Evolutionary conservation across 1,140 invertebrate species (phyloP), one percentile per base, ranked within the genome.

Genomic region (Anagrus nilaparvatae): DNA sequence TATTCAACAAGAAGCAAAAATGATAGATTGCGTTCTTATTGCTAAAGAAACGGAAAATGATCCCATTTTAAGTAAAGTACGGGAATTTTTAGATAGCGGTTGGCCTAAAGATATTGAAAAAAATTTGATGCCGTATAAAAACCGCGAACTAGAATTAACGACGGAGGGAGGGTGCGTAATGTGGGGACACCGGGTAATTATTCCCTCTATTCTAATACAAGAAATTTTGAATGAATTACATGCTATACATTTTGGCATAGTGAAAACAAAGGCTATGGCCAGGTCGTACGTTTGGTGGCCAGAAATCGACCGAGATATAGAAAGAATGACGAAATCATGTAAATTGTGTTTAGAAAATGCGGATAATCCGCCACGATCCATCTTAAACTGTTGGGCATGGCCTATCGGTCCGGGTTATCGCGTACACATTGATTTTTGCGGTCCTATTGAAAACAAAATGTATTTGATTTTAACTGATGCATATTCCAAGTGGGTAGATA

Each of bases 221-320:
- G 24, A 46, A 21, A 36, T 63, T 16, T 43, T 65, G 10, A 16
- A 49, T 14, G 47, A 59, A 36, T 48, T 72, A 14, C 38, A 70
- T 55, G 40, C 28, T 2, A 49, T 52, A 9, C 68, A 72, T 53
- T 48, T 59, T 25, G 64, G 69, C 7, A 62, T 65, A 7, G 54
- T 60, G 3, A 56, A 62, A 37, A 69, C 67, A 51, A 72, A 71
- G 43, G 38, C 46, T 19, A 23, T 61, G 7, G 60, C 66, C 6
- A 38, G 67, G 5, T 54, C 42, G 6, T 59, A 63, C 43, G 52
- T 67, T 4, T 72, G 56, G 54, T 74, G 69, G 68, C 58, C 60
- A 29, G 47, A 51, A 5, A 52, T 72, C 2, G 63, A 71, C 46
- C 40, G 36, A 5, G 60, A 65, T 6, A 59, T 69, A 27, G 60